Evolutionary conservation across 1,140 invertebrate species (phyloP).

Genomic region (Pseudomyrmex pallidus): DNA sequence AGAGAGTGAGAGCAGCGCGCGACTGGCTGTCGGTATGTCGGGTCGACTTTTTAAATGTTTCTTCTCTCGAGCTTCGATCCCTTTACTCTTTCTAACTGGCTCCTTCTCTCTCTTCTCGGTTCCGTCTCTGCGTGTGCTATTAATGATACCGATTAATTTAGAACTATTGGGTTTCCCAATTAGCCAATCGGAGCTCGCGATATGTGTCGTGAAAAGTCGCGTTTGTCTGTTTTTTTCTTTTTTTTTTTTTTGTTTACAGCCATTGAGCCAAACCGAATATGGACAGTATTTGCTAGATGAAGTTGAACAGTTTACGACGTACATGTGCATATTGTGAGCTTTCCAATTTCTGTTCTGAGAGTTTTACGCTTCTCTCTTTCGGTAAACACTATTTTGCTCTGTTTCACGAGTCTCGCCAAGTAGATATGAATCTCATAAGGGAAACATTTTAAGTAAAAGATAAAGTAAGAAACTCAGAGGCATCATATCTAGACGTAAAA

Average conservation of each 20-base stretch:
- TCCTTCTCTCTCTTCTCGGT: slow-evolving; percentile 62
- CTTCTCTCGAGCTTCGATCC: slow-evolving; percentile 73
- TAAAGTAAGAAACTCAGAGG: too few species aligned
- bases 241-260: slow-evolving; percentile 17
- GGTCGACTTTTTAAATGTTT: slow-evolving; percentile 76
- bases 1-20: slow-evolving; percentile 32
- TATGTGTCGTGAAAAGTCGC: slow-evolving; percentile 66
- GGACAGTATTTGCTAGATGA: slow-evolving; percentile 61
- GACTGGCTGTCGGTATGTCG: slow-evolving; percentile 70
- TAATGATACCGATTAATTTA: slow-evolving; percentile 86
- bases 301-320: not conserved
- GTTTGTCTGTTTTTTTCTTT: slow-evolving; percentile 41
- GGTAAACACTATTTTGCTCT: not conserved
- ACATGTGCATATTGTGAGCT: not conserved
- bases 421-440: not conserved
- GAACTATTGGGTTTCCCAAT: slow-evolving; percentile 86
- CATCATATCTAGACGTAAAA: too few species aligned
- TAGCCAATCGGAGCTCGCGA: slow-evolving; percentile 73
- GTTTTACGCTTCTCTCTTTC: not conserved
- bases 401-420: not conserved
- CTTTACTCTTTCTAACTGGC: slow-evolving; percentile 69
- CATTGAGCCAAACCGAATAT: slow-evolving; percentile 67
- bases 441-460: too few species aligned
- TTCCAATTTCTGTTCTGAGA: not conserved
- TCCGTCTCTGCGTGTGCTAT: slow-evolving; percentile 76